Conservation (phyloP, 37 sponge, comb jelly and placozoan species). For the Spongia lamella region DNA sequence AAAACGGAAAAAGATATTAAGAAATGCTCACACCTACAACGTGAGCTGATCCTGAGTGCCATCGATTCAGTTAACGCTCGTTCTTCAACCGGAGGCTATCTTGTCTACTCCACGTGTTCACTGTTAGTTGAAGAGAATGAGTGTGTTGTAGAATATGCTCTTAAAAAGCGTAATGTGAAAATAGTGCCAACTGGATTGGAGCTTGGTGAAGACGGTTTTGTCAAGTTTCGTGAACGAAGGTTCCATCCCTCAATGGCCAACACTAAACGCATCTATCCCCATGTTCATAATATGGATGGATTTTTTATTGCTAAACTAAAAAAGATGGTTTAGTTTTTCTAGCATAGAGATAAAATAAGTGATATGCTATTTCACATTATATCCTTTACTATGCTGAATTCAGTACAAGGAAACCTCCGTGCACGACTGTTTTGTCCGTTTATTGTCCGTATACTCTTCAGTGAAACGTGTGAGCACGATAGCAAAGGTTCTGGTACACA, state of each 20-base stretch:
- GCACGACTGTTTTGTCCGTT: too few relatives aligned
- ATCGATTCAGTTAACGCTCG: conserved; percentile 89
- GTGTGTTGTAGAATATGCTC: conserved; percentile 92
- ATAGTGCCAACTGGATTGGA: conserved; percentile 85
- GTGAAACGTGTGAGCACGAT: too few relatives aligned
- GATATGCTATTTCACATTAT: too few relatives aligned
- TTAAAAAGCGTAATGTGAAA: conserved; percentile 85
- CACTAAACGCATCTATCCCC: conserved; percentile 90
- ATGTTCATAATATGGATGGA: conserved; percentile 98
- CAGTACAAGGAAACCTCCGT: too few relatives aligned
- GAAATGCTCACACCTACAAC: conserved; percentile 86
- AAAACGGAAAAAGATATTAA: conserved; percentile 85
- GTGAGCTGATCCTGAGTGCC: conserved; percentile 91
- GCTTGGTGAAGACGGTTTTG: conserved; percentile 88
- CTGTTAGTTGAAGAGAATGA: conserved; percentile 97
- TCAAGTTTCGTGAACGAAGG: conserved; percentile 75
- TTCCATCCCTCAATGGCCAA: conserved; percentile 88
- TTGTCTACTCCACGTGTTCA: conserved; percentile 97
- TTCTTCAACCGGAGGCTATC: conserved; percentile 84
- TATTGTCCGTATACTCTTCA: too few relatives aligned
- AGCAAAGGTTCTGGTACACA: too few relatives aligned
- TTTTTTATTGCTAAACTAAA: conserved; percentile 97
- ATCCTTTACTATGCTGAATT: too few relatives aligned
- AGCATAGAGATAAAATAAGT: too few relatives aligned
- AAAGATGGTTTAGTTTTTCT: conserved; percentile 71